These are phyloP conservation scores for Strigops habroptila DNA, from an alignment of 2,113 vertebrate species.

Conservation along the genomic window DNA sequence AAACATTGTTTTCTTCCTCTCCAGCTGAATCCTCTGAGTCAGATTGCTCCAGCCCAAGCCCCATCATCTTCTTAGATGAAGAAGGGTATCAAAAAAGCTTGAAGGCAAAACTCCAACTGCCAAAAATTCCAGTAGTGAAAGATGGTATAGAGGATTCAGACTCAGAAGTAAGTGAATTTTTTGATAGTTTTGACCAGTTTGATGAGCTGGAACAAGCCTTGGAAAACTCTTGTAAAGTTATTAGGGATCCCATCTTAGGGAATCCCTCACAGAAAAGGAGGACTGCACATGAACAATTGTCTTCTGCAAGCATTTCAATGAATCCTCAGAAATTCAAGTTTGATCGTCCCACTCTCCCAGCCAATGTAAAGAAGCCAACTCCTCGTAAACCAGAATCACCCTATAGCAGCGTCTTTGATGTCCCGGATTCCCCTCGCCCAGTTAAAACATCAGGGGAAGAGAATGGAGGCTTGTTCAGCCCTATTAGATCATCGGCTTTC, in stretches of 20 bases:
- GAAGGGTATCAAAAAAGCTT: slow-evolving; percentile 97
- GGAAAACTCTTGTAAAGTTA: slow-evolving; percentile 65
- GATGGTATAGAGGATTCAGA: slow-evolving; percentile 95
- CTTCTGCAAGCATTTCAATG: slow-evolving; percentile 79
- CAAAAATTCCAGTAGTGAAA: slow-evolving; percentile 90
- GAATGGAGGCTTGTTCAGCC: slow-evolving; percentile 86
- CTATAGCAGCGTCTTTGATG: slow-evolving; percentile 76
- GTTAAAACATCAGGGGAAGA: slow-evolving; percentile 84
- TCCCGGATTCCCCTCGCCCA: slow-evolving; percentile 85
- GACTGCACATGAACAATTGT: slow-evolving; percentile 60
- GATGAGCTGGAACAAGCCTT: slow-evolving; percentile 87
- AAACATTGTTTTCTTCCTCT: slow-evolving; percentile 72
- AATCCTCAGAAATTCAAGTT: slow-evolving; percentile 94
- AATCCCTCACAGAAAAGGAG: slow-evolving; percentile 74
- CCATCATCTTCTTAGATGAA: slow-evolving; percentile 97
- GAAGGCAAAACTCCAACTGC: slow-evolving; percentile 91
- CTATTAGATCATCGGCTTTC: slow-evolving; percentile 91
- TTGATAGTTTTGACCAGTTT: slow-evolving; percentile 98
- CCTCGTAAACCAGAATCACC: slow-evolving; percentile 90
- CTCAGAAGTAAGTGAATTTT: slow-evolving; percentile 98
- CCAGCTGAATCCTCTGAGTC: slow-evolving; percentile 92
- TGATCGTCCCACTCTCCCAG: slow-evolving; percentile 87
- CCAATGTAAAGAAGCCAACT: slow-evolving; percentile 92
- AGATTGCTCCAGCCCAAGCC: slow-evolving; percentile 94
- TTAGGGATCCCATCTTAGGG: slow-evolving; percentile 56